Conservation (phyloP, 2,888 invertebrate species). For the Beris chalybata region DNA sequence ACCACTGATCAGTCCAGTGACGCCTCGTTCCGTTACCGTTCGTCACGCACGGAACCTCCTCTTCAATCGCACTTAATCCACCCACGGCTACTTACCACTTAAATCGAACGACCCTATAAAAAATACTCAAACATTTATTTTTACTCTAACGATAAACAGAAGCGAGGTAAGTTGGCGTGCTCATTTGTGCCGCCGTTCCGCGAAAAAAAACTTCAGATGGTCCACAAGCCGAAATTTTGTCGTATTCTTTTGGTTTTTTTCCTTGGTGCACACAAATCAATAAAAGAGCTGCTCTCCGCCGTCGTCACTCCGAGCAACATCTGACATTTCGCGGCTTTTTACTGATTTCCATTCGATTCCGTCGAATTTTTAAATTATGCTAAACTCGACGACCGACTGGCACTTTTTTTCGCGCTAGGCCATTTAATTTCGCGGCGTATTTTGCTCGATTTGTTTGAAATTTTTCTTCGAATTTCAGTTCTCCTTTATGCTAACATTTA, state of each 20-base stretch:
- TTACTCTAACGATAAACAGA: no score
- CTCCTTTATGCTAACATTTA: constrained; percentile 11
- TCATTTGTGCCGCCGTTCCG: no score
- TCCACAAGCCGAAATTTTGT: not conserved
- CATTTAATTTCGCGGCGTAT: constrained; percentile 27
- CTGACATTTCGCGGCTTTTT: constrained; percentile 18
- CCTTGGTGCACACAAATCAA: constrained; percentile 34
- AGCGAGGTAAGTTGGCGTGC: no score
- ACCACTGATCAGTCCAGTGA: no score
- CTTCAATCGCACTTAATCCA: not conserved
- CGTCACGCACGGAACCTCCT: not conserved
- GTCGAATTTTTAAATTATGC: not conserved
- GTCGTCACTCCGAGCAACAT: constrained; percentile 18
- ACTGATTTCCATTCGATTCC: not conserved
- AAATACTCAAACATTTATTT: no score
- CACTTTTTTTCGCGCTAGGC: constrained; percentile 22
- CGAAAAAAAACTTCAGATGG: constrained; percentile 3
- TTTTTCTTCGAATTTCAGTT: constrained; percentile 26
- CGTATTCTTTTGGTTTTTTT: constrained; percentile 8
- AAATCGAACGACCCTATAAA: no score
- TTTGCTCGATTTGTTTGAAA: constrained; percentile 21
- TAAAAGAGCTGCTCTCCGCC: constrained; percentile 30
- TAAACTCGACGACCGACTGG: not conserved
- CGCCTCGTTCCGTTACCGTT: not conserved
- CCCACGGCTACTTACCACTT: no score